Base-by-base conservation (phyloP, 2,888 invertebrate genomes). In the Pachydiplax longipennis region DNA sequence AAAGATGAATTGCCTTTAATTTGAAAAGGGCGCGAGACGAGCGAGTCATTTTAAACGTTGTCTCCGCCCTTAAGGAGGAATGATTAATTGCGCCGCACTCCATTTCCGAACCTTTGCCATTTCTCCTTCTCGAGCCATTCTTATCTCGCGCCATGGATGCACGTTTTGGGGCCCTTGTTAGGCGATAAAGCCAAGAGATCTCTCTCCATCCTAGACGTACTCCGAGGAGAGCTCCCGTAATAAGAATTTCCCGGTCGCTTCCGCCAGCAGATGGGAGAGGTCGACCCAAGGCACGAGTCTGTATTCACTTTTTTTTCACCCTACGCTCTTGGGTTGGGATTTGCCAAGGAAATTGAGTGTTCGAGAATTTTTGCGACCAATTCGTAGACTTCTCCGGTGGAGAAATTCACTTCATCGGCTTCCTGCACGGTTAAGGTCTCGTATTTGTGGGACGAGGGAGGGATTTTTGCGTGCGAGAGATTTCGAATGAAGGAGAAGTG, bases 111-210 rank as follows among this genome's bases (percentile, higher is more conserved):
- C 61, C 87, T 10, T 61, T 58, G 15, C 35, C 35, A 61, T 37
- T 15, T 25, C 58, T 65, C 25, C 22, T 25, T 73, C 73, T n/a
- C 8, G 22, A 15, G 35, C 61, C 31, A 53, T 87, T 87, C 87
- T 87, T 87, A 87, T 87, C 87, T 87, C 37, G 22, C 58, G 37
- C 37, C 87, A 13, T 37, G 61, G 65, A 87, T 37, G 37, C 87
- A 37, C 73, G 25, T 73, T 31, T 31, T 31, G 31, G 13, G 31
- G 25, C 73, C 15, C 73, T 73, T 73, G 73, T 73, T 73, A 31
- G 8, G 91, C 90, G 91, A 92, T 91, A 91, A 92, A 92, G 91
- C 91, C 44, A 91, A 82, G 35, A 65, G 91, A 81, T 90, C 91
- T 90, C 91, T 90, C 91, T 8, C 81, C 1, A 8, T 58, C 10